These are phyloP conservation scores for Thecophora atra DNA, from an alignment of 2,888 invertebrate genomes.

Conservation along the genomic window DNA sequence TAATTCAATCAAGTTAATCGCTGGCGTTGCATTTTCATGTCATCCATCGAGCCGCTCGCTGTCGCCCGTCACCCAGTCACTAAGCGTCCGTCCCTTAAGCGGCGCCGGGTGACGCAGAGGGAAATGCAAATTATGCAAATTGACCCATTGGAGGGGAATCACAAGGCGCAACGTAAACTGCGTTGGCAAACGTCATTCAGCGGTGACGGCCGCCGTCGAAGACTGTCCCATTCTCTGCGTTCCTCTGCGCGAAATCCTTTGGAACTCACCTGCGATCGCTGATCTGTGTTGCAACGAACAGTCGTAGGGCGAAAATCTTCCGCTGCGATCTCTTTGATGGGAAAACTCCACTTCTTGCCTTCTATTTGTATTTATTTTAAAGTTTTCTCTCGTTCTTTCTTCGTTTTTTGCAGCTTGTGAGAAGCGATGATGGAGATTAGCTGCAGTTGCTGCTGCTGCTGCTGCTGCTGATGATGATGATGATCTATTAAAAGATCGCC, in stretches of 20 bases:
- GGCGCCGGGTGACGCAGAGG: slow-evolving; percentile 4
- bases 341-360: slow-evolving; percentile 5
- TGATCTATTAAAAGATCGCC: slow-evolving; percentile 16
- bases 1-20: slow-evolving; percentile 38
- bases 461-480: background rate
- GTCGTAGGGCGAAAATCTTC: slow-evolving; percentile 25
- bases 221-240: too few relatives aligned
- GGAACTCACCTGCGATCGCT: background rate
- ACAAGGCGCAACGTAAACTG: background rate
- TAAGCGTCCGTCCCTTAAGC: background rate
- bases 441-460: background rate
- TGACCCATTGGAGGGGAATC: background rate
- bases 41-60: slow-evolving; percentile 8
- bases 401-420: background rate
- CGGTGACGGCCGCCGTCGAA: too few relatives aligned
- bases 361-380: background rate
- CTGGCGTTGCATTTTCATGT: slow-evolving; percentile 28
- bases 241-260: background rate
- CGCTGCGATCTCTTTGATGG: slow-evolving; percentile 27
- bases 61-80: background rate
- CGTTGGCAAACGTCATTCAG: too few relatives aligned
- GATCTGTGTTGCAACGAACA: slow-evolving; percentile 21
- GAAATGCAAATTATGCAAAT: slow-evolving; percentile 36
- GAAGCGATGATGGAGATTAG: background rate
- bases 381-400: background rate